phyloP scores from a whole-genome alignment of 2,113 vertebrate genomes.

The Salvator merianae region DNA sequence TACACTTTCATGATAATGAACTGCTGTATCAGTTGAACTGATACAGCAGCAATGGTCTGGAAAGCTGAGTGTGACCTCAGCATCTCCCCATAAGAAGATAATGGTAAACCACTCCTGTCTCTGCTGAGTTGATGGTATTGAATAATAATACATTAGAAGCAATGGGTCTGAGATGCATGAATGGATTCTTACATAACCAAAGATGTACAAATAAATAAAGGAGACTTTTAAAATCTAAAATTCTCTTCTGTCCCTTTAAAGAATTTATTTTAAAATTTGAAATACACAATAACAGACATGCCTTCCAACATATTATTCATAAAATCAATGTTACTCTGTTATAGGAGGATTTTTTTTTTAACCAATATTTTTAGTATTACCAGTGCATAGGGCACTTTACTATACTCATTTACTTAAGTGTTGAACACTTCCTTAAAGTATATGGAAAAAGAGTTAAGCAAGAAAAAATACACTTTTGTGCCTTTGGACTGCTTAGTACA shows the following conservation, averaged over 20 bases:
- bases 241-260: neutral
- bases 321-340: neutral
- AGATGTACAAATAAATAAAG: neutral
- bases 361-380: neutral
- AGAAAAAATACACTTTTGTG: constrained; percentile 9
- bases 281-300: constrained; percentile 4
- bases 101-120: too few species aligned
- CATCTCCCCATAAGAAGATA: too few species aligned
- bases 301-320: neutral
- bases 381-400: neutral
- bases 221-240: constrained; percentile 12
- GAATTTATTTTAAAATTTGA: neutral
- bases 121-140: too few species aligned
- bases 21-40: too few species aligned
- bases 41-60: too few species aligned
- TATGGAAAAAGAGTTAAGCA: constrained; percentile 16
- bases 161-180: neutral
- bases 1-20: neutral
- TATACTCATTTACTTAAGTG: neutral
- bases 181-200: neutral
- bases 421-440: constrained; percentile 15
- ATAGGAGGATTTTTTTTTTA: neutral
- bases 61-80: too few species aligned
- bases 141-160: neutral
- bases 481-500: constrained; percentile 26